These are phyloP conservation scores for Eueides isabella DNA, from an alignment of 1,140 invertebrate species.

Conservation along the genomic window DNA sequence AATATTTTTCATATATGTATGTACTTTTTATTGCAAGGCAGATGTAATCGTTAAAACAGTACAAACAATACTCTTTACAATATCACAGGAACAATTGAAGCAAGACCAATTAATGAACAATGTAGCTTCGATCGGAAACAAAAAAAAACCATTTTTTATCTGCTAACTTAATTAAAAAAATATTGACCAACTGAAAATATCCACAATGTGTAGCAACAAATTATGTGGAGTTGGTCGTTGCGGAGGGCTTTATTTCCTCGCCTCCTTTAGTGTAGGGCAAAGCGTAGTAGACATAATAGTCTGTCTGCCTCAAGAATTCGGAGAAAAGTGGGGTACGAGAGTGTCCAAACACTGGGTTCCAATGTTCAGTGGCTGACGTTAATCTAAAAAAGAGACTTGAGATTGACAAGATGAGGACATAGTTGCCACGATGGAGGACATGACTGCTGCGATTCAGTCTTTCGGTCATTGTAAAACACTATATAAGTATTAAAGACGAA, in stretches of 20 bases:
- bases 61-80: not conserved
- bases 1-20: too few species aligned
- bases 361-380: too few species aligned
- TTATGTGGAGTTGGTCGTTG: not conserved
- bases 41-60: not conserved
- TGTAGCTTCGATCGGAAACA: not conserved
- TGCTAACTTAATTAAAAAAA: not conserved
- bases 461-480: too few species aligned
- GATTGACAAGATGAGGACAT: too few species aligned
- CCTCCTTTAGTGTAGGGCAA: too few species aligned
- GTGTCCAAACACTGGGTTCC: too few species aligned
- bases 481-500: too few species aligned
- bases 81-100: not conserved
- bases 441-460: too few species aligned
- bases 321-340: not conserved
- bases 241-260: too few species aligned
- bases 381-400: too few species aligned
- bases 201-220: not conserved
- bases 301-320: not conserved
- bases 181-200: not conserved
- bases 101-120: slow-evolving; percentile 3
- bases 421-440: too few species aligned
- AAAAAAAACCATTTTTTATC: not conserved
- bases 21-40: not conserved
- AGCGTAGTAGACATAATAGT: too few species aligned